Percentiles rank a stretch among this genome's conserved stretches.
phyloP scores from a whole-genome alignment of 2,888 invertebrate species.

The Tenthredo amoena region DNA sequence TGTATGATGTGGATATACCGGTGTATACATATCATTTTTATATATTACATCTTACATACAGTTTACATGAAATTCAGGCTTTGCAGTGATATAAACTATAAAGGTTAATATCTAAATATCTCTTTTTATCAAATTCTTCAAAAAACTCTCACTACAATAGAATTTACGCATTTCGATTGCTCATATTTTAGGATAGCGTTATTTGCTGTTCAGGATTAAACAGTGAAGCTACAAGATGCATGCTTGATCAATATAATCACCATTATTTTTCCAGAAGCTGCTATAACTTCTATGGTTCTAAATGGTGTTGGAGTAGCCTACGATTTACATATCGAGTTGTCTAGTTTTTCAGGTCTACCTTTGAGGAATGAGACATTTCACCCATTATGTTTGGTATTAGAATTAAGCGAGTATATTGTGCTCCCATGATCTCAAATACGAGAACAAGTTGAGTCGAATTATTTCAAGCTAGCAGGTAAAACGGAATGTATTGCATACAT shows the following conservation, averaged over 20 bases:
- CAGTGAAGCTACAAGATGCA: neutral
- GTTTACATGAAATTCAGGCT: slow-evolving; percentile 9
- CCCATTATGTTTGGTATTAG: neutral
- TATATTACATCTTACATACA: neutral
- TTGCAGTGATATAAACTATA: slow-evolving; percentile 23
- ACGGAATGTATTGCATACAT: slow-evolving; percentile 54
- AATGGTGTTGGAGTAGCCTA: neutral
- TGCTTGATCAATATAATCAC: neutral
- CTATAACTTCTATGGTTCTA: slow-evolving; percentile 13
- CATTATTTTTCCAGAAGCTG: neutral
- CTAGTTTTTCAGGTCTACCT: slow-evolving; percentile 4
- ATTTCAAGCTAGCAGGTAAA: slow-evolving; percentile 14
- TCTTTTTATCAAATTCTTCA: slow-evolving; percentile 11
- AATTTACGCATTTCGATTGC: neutral
- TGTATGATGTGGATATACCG: neutral
- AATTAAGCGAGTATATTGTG: slow-evolving; percentile 15
- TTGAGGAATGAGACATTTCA: neutral
- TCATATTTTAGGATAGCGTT: neutral
- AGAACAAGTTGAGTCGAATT: neutral
- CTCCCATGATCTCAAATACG: neutral
- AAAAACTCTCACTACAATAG: neutral
- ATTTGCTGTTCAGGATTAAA: neutral
- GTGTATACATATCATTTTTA: neutral
- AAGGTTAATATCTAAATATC: slow-evolving; percentile 49
- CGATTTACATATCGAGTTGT: neutral